These are phyloP conservation scores for Lethenteron camtschaticum DNA, from an alignment of 2,113 vertebrate genomes.

Conservation along the genomic window DNA sequence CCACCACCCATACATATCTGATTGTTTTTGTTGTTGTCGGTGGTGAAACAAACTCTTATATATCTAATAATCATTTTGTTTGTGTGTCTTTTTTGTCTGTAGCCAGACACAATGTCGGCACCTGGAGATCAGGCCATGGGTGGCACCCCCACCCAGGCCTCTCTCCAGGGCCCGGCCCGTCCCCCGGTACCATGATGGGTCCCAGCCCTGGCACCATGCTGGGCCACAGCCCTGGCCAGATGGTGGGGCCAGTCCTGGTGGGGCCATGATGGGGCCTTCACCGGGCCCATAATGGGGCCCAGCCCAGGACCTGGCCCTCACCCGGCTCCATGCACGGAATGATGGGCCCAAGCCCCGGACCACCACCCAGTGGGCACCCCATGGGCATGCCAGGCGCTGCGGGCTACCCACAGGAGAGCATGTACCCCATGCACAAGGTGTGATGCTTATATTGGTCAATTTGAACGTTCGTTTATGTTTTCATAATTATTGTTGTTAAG, in stretches of 20 bases:
- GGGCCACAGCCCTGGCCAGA: conserved; percentile 81
- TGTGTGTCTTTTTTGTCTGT: conserved; percentile 17
- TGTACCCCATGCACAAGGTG: conserved; percentile 87
- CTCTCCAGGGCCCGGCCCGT: conserved; percentile 71
- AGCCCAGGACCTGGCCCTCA: conserved; percentile 87
- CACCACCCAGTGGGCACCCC: conserved; percentile 48
- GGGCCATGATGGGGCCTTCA: conserved; percentile 33
- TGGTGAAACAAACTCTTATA: conserved; percentile 17
- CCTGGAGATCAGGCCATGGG: conserved; percentile 49
- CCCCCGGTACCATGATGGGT: conserved; percentile 82
- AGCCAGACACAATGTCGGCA: conserved; percentile 51
- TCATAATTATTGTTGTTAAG: neutral
- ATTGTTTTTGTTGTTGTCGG: conserved; percentile 13
- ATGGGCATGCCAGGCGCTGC: conserved; percentile 46
- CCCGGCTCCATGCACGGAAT: conserved; percentile 90
- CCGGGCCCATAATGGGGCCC: conserved; percentile 89
- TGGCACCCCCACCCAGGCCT: conserved; percentile 80
- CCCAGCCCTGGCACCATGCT: conserved; percentile 84
- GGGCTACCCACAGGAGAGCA: conserved; percentile 63
- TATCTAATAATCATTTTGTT: conserved; percentile 14
- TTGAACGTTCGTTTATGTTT: conserved; percentile 1
- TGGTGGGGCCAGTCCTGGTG: conserved; percentile 80
- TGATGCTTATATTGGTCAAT: conserved; percentile 7
- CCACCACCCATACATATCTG: conserved; percentile 9
- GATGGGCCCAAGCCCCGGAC: conserved; percentile 91